Conservation (phyloP, 2,113 vertebrate species). For the Alexandromys fortis region DNA sequence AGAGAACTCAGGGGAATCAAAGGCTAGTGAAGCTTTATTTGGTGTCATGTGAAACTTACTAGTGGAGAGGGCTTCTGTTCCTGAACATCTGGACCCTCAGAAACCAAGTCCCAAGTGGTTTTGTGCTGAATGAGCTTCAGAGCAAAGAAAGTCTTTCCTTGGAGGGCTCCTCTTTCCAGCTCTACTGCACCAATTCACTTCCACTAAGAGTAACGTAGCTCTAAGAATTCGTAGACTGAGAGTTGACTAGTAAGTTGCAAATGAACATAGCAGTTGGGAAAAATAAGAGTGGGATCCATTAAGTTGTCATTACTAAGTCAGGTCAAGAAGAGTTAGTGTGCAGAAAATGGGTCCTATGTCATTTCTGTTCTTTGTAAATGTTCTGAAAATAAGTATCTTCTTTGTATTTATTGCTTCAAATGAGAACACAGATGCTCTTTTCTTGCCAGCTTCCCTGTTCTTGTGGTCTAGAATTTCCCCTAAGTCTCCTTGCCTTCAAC, state of each 20-base stretch:
- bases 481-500: conserved; percentile 54
- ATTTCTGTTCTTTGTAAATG: conserved; percentile 71
- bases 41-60: not conserved
- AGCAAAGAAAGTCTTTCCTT: not conserved
- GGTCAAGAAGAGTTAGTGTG: conserved; percentile 57
- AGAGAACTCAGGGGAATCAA: not conserved
- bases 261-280: conserved; percentile 62
- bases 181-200: not conserved
- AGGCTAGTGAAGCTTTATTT: not conserved
- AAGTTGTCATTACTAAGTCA: conserved; percentile 63
- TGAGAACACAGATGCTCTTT: conserved; percentile 58
- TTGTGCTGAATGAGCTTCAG: not conserved
- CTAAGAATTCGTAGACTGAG: conserved; percentile 10
- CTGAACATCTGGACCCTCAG: not conserved
- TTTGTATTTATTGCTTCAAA: conserved; percentile 64
- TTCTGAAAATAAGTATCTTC: conserved; percentile 63
- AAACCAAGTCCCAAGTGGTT: not conserved
- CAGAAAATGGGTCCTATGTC: conserved; percentile 56
- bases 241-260: conserved; percentile 28
- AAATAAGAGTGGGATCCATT: conserved; percentile 38
- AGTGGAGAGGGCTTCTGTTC: not conserved
- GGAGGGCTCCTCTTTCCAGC: not conserved
- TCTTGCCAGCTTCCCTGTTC: conserved; percentile 56
- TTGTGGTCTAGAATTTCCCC: conserved; percentile 67
- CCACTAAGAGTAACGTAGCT: not conserved